These are phyloP conservation scores for Pangasianodon gigas DNA, from an alignment of 2,113 vertebrate species.

Conservation along the genomic window DNA sequence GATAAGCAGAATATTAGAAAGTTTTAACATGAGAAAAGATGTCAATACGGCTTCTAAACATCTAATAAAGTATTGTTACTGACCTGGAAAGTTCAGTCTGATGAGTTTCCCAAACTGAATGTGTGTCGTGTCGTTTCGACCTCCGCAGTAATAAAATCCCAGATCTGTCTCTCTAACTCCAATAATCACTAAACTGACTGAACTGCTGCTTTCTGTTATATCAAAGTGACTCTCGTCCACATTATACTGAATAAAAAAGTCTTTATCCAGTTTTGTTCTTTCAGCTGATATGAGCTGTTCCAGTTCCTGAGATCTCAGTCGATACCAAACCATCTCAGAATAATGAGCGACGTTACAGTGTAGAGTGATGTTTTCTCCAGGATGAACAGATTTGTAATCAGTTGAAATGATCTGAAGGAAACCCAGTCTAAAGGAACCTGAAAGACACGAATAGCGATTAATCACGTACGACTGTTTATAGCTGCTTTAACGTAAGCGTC, in stretches of 20 bases:
- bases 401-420: neutral
- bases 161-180: neutral
- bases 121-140: neutral
- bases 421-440: neutral
- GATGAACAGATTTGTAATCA: neutral
- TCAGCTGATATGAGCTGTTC: neutral
- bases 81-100: slow-evolving; percentile 17
- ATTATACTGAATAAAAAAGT: neutral
- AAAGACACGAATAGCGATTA: neutral
- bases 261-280: neutral
- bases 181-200: neutral
- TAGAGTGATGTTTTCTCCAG: slow-evolving; percentile 7
- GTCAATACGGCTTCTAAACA: too few species aligned
- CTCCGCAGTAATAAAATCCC: neutral
- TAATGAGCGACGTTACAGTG: slow-evolving; percentile 10
- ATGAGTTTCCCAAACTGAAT: neutral
- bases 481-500: too few species aligned
- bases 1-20: too few species aligned
- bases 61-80: slow-evolving; percentile 1
- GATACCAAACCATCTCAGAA: neutral
- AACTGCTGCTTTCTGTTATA: neutral
- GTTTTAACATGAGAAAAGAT: too few species aligned
- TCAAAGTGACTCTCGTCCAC: neutral
- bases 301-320: neutral
- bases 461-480: too few species aligned